phyloP scores from a whole-genome alignment of 2,113 vertebrate genomes.

The Lamprologus ornatipinnis region DNA sequence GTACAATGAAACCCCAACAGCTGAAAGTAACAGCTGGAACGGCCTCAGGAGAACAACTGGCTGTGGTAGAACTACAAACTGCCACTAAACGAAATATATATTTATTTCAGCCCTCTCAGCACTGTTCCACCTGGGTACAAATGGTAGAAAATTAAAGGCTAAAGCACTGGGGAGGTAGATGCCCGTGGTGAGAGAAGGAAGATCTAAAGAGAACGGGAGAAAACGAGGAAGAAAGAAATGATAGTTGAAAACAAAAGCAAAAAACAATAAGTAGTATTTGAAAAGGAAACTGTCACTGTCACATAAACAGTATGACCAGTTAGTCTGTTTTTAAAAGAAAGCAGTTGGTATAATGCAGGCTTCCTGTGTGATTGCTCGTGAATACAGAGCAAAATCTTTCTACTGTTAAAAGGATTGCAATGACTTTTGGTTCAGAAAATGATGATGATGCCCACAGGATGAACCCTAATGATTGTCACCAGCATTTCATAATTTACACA shows the following conservation, averaged over 20 bases:
- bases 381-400: neutral
- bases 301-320: neutral
- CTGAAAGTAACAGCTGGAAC: conserved; percentile 31
- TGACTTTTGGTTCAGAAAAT: neutral
- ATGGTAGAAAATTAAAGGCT: neutral
- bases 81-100: neutral
- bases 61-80: neutral
- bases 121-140: neutral
- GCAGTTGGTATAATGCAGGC: neutral
- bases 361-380: neutral
- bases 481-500: neutral
- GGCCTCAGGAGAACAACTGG: neutral
- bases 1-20: conserved; percentile 7
- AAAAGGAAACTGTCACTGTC: neutral
- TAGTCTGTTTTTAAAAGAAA: neutral
- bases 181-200: neutral
- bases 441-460: neutral
- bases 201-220: neutral
- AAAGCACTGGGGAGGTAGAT: neutral
- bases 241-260: neutral
- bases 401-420: neutral
- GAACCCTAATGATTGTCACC: neutral
- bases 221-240: neutral
- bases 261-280: neutral
- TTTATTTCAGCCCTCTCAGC: neutral